These are phyloP conservation scores for Physella acuta DNA, from an alignment of 1,140 invertebrate species.

Conservation along the genomic window DNA sequence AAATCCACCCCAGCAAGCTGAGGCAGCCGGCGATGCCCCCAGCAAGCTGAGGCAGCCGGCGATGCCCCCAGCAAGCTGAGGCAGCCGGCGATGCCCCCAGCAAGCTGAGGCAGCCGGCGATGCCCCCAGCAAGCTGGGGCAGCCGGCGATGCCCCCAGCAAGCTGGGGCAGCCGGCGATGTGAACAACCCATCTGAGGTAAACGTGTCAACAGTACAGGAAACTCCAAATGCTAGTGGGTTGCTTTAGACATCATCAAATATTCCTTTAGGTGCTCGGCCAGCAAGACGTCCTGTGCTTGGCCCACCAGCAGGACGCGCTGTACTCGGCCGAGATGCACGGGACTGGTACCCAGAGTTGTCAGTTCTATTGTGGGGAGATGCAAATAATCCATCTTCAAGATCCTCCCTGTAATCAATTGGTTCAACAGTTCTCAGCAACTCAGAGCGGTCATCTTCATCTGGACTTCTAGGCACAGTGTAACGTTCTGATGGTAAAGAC, in stretches of 20 bases:
- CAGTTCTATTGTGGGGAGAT: slow-evolving; percentile 11
- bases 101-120: too few relatives aligned
- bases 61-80: too few relatives aligned
- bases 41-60: too few relatives aligned
- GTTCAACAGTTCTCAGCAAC: slow-evolving; percentile 68
- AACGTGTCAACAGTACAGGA: too few relatives aligned
- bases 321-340: slow-evolving; percentile 18
- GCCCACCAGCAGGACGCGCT: slow-evolving; percentile 15
- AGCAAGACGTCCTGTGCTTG: slow-evolving; percentile 27
- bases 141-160: too few relatives aligned
- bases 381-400: slow-evolving; percentile 29
- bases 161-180: too few relatives aligned
- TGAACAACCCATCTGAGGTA: too few relatives aligned
- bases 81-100: too few relatives aligned
- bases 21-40: too few relatives aligned
- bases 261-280: slow-evolving; percentile 71
- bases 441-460: slow-evolving; percentile 68
- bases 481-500: slow-evolving; percentile 31
- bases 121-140: too few relatives aligned
- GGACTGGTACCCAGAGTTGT: slow-evolving; percentile 39
- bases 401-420: slow-evolving; percentile 65
- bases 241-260: slow-evolving; percentile 79
- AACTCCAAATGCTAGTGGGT: too few relatives aligned
- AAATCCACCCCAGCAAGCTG: too few relatives aligned
- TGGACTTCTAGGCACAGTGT: slow-evolving; percentile 51